phyloP scores from a whole-genome alignment of 2,113 vertebrate genomes.

The Panthera uncia region DNA sequence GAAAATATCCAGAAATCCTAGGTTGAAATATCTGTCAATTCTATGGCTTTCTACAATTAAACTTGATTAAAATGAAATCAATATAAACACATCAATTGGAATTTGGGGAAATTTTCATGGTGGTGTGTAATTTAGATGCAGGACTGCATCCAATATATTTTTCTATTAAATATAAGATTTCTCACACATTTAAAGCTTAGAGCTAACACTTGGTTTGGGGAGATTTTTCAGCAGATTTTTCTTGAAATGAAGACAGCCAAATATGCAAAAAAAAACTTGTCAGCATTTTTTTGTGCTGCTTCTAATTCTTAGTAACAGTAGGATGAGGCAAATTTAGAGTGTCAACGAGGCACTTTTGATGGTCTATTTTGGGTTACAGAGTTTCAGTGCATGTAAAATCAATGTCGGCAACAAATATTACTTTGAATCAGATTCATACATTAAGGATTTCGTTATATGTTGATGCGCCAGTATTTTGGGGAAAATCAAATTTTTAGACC shows the following conservation, averaged over 20 bases:
- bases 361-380: slow-evolving; percentile 47
- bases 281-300: slow-evolving; percentile 64
- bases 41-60: slow-evolving; percentile 18
- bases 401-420: slow-evolving; percentile 55
- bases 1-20: slow-evolving; percentile 1
- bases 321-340: slow-evolving; percentile 71
- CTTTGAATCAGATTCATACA: slow-evolving; percentile 39
- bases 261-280: slow-evolving; percentile 52
- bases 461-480: background rate
- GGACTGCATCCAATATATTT: background rate
- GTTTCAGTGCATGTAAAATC: slow-evolving; percentile 42
- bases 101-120: slow-evolving; percentile 23
- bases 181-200: slow-evolving; percentile 24
- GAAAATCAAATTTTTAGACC: background rate
- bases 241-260: slow-evolving; percentile 55
- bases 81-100: background rate
- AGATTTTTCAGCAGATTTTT: slow-evolving; percentile 57
- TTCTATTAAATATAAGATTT: slow-evolving; percentile 21
- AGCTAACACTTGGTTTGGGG: slow-evolving; percentile 16
- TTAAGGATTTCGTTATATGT: slow-evolving; percentile 45
- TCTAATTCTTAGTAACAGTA: slow-evolving; percentile 67
- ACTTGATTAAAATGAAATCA: slow-evolving; percentile 36
- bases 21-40: background rate
- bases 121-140: background rate
- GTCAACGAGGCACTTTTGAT: slow-evolving; percentile 60